These are phyloP conservation scores for Apamea monoglypha DNA, from an alignment of 2,888 invertebrate species.

Conservation along the genomic window DNA sequence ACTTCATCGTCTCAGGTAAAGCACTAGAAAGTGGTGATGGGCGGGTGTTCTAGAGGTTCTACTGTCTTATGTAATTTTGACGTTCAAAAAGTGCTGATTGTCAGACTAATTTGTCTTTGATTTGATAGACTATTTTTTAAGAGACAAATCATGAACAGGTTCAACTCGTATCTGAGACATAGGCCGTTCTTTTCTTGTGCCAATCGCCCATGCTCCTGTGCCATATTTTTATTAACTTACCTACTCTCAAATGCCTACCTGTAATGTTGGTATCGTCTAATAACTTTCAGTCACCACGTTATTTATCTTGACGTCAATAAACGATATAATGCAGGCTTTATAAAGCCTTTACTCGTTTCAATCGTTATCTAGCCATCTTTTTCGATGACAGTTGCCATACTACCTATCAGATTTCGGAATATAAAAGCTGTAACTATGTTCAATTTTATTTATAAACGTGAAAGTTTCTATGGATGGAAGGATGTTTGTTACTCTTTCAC, in stretches of 20 bases:
- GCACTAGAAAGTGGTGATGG: not conserved
- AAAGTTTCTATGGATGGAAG: too few relatives aligned
- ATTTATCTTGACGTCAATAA: not conserved
- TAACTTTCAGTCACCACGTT: slow-evolving; percentile 3
- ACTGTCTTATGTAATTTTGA: not conserved
- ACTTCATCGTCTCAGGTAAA: not conserved
- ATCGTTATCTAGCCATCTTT: not conserved
- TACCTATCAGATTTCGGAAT: slow-evolving; percentile 2
- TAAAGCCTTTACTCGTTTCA: slow-evolving; percentile 4
- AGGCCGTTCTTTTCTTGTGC: too few relatives aligned
- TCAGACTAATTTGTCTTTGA: not conserved
- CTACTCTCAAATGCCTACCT: too few relatives aligned
- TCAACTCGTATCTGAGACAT: not conserved
- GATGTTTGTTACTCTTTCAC: too few relatives aligned
- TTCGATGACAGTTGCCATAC: slow-evolving; percentile 1
- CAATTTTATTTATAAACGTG: not conserved
- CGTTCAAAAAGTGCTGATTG: not conserved
- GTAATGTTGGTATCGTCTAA: not conserved
- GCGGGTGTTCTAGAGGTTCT: too few relatives aligned
- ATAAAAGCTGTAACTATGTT: not conserved
- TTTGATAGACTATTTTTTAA: not conserved
- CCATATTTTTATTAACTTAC: too few relatives aligned
- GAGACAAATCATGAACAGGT: not conserved
- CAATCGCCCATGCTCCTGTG: too few relatives aligned
- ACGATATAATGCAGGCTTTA: not conserved